phyloP scores from a whole-genome alignment of 2,888 invertebrate genomes.

The Lepeophtheirus nordmannii region DNA sequence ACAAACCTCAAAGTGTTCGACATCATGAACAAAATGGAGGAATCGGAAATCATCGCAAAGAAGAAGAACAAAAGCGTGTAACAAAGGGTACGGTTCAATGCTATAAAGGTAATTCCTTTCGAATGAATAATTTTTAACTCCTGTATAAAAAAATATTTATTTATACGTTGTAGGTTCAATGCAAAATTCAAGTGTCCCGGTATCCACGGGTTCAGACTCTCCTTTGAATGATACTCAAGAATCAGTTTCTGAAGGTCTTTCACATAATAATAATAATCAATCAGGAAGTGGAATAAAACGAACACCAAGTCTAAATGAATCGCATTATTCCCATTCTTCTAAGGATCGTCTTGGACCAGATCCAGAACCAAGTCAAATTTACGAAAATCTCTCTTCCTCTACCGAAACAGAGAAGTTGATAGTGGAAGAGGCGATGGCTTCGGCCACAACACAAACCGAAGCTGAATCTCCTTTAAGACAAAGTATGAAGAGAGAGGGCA shows the following conservation, averaged over 20 bases:
- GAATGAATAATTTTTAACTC: background rate
- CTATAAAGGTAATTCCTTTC: background rate
- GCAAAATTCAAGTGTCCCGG: background rate
- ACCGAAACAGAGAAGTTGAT: constrained; percentile 3
- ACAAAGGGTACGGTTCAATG: background rate
- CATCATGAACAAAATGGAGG: constrained; percentile 21
- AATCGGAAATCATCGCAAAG: background rate
- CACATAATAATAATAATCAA: background rate
- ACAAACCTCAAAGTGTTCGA: constrained; percentile 32
- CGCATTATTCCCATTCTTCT: background rate
- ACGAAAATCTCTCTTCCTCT: constrained; percentile 7
- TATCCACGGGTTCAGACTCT: background rate
- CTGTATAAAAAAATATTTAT: background rate
- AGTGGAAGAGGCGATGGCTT: constrained; percentile 13
- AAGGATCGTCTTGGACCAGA: background rate
- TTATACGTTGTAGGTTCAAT: background rate
- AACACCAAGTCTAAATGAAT: constrained; percentile 16
- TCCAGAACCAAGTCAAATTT: constrained; percentile 2
- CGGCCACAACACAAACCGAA: background rate
- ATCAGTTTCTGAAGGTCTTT: background rate
- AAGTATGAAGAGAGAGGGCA: background rate
- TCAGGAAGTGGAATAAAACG: constrained; percentile 1
- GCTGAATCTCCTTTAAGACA: background rate
- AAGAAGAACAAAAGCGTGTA: constrained; percentile 21
- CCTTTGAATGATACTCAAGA: constrained; percentile 14